A percentile compares a stretch with the other conserved stretches of the same genome.
These are phyloP conservation scores for Phragmatobia fuliginosa DNA, from an alignment of 2,888 invertebrate genomes.

Conservation along the genomic window DNA sequence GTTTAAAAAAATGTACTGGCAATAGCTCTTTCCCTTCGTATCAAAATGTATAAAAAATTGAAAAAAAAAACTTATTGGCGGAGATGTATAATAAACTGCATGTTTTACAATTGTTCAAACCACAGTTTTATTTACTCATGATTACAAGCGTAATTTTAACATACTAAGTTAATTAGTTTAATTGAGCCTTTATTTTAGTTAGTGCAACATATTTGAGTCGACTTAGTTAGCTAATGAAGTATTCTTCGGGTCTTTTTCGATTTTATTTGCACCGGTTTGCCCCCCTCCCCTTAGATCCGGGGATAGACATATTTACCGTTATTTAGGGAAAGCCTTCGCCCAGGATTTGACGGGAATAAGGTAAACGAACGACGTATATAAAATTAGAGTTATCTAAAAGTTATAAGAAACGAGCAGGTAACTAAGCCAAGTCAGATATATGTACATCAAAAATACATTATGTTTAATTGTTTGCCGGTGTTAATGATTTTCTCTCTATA, in stretches of 20 bases:
- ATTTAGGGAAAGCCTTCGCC: too few relatives aligned
- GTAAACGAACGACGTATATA: too few relatives aligned
- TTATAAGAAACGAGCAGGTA: neutral
- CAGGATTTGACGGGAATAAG: too few relatives aligned
- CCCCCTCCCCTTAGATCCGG: too few relatives aligned
- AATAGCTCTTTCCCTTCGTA: neutral
- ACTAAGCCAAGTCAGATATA: neutral
- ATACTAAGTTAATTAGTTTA: too few relatives aligned
- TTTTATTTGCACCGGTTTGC: too few relatives aligned
- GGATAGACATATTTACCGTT: too few relatives aligned
- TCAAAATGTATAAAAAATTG: neutral
- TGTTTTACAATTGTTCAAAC: neutral
- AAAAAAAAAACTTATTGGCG: too few relatives aligned
- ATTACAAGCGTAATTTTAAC: neutral
- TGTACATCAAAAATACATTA: neutral
- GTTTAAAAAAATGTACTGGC: constrained; percentile 5
- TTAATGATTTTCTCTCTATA: neutral
- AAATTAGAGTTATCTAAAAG: neutral
- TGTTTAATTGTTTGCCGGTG: neutral
- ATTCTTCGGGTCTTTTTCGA: neutral
- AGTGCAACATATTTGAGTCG: neutral
- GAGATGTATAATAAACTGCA: neutral
- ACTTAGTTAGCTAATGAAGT: neutral
- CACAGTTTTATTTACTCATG: neutral
- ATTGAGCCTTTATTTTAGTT: constrained; percentile 1